A percentile compares a stretch with the other conserved stretches of the same genome.
Evolutionary conservation across 2,113 vertebrate species (phyloP).

Genomic region (Hippocampus abdominalis): DNA sequence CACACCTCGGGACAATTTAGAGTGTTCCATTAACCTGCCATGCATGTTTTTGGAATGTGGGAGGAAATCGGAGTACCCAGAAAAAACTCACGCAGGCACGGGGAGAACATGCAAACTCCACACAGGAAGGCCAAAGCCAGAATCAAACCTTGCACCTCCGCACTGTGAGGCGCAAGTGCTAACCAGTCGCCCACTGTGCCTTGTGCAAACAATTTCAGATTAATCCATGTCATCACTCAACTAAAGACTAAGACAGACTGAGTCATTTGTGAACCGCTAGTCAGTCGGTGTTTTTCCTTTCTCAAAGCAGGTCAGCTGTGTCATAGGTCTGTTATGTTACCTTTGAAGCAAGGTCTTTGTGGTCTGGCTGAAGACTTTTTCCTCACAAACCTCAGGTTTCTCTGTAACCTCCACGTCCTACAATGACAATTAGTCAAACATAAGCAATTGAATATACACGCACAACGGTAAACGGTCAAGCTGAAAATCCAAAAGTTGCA

Average conservation of each 20-base stretch:
- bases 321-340: constrained; percentile 54
- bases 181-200: too few species aligned
- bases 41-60: too few species aligned
- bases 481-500: background rate
- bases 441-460: background rate
- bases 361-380: constrained; percentile 75
- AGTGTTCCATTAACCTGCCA: too few species aligned
- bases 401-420: constrained; percentile 51
- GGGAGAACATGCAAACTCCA: too few species aligned
- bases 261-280: background rate
- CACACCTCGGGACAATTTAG: too few species aligned
- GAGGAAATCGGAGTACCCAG: too few species aligned
- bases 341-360: constrained; percentile 70
- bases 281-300: constrained; percentile 8
- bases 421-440: constrained; percentile 16
- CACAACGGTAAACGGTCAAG: background rate
- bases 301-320: background rate
- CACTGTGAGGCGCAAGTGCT: too few species aligned
- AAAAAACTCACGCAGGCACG: too few species aligned
- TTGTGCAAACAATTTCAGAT: too few species aligned
- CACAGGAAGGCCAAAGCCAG: too few species aligned
- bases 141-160: too few species aligned
- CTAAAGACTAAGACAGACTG: background rate
- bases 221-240: background rate
- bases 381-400: constrained; percentile 58